Evolutionary conservation across 2,888 invertebrate species (phyloP), one percentile per base, ranked within the genome.

Genomic region (Stictocephala bisonia): DNA sequence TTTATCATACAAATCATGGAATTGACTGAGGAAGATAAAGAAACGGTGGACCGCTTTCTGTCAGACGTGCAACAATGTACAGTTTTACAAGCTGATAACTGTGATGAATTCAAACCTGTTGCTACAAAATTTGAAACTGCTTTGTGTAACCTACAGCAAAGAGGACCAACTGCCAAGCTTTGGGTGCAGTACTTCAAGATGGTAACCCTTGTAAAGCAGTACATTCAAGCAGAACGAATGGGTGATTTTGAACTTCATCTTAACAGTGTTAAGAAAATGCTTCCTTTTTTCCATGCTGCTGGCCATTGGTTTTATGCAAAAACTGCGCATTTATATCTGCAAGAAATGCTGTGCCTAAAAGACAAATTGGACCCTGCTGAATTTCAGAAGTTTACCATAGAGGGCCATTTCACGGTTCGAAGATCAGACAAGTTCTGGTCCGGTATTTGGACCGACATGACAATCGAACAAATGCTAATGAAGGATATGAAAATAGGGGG

Each of bases 381-480:
- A 41, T 73, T 53, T 35, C 4, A 44, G 11, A 27, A 53, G 51
- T 75, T 74, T 44, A 74, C 71, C 2, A 15, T 27, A 11, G 11
- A 44, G 13, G 74, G 74, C 1, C 48, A 50, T 41, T 78, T 77
- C 51, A 75, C 75, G 0, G 64, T 77, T 53, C 50, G 77, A 26
- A 9, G 76, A 15, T 26, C 70, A 13, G 67, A 75, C 44, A 48
- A 76, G 41, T 74, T 69, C 29, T 77, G 70, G 69, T 69, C 48
- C 31, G 75, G 76, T 13, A 56, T 72, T 20, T 75, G 68, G 70
- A 41, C 74, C 0, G 75, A 77, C 48, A 51, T 74, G 73, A 80
- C 78, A 11, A 82, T 82, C 56, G 83, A 83, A 71, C 82, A 83
- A 73, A 72, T 72, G 0, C 64, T 82, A 2, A 83, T 82, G 79